These are phyloP conservation scores for Alectoris magna DNA, from an alignment of 2,797 vertebrate species.

Conservation along the genomic window DNA sequence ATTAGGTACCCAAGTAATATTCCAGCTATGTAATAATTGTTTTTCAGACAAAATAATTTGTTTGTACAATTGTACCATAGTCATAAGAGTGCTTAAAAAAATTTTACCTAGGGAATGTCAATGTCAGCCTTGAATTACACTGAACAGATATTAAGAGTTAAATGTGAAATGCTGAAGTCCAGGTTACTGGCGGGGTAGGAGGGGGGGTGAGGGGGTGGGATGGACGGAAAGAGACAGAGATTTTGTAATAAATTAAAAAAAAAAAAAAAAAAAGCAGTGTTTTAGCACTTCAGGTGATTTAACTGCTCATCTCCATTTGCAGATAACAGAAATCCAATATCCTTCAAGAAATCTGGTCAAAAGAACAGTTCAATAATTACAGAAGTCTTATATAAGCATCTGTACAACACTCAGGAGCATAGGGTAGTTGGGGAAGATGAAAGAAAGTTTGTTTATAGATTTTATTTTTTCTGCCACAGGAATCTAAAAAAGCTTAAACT, in stretches of 20 bases:
- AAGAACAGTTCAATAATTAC: slow-evolving; percentile 67
- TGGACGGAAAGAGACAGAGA: neutral
- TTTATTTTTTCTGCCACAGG: slow-evolving; percentile 69
- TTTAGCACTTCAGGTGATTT: slow-evolving; percentile 51
- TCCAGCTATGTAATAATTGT: neutral
- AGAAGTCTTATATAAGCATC: slow-evolving; percentile 51
- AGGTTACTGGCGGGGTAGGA: neutral
- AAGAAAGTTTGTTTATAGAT: slow-evolving; percentile 73
- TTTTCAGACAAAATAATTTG: neutral
- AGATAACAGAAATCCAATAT: slow-evolving; percentile 59
- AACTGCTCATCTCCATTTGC: slow-evolving; percentile 55
- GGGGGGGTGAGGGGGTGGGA: too few relatives aligned
- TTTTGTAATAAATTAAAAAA: neutral
- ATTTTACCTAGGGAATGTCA: neutral
- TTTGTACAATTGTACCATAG: neutral
- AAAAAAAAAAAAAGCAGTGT: neutral
- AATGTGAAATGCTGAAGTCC: neutral
- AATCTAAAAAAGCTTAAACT: slow-evolving; percentile 63
- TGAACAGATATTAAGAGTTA: neutral
- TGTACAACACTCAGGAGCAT: slow-evolving; percentile 64
- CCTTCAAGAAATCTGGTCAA: slow-evolving; percentile 51
- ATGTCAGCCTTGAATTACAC: neutral
- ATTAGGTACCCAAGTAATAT: neutral
- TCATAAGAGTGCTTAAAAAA: neutral
- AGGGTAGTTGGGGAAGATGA: slow-evolving; percentile 43